These are phyloP conservation scores for Eubucco bourcierii DNA, from an alignment of 2,113 vertebrate species.

Conservation along the genomic window DNA sequence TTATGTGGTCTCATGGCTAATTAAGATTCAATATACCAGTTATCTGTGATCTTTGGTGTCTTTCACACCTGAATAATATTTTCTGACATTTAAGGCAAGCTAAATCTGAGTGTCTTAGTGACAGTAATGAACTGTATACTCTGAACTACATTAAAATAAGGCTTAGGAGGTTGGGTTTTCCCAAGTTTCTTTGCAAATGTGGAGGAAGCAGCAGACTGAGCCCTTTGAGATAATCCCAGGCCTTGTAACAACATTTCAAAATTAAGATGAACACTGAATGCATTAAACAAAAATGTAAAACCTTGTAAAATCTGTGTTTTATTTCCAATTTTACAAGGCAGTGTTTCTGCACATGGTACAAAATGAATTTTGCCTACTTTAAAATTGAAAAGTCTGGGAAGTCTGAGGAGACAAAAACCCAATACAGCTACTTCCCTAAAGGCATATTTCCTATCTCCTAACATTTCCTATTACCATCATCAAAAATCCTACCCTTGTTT, in stretches of 20 bases:
- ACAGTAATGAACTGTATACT: conserved; percentile 58
- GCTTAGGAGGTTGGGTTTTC: conserved; percentile 2
- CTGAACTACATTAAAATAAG: conserved; percentile 50
- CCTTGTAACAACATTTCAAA: background rate
- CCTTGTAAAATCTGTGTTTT: background rate
- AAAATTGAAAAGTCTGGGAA: background rate
- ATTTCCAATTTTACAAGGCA: background rate
- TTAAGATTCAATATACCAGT: conserved; percentile 69
- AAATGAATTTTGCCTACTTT: background rate
- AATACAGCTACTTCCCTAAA: background rate
- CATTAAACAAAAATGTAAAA: background rate
- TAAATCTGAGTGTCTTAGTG: conserved; percentile 18
- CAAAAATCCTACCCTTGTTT: background rate
- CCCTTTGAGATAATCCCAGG: background rate
- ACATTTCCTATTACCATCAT: background rate
- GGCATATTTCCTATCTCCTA: background rate
- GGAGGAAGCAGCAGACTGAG: background rate
- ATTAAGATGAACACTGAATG: background rate
- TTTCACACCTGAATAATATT: conserved; percentile 68
- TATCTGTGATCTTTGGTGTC: conserved; percentile 70
- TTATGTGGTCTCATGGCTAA: conserved; percentile 59
- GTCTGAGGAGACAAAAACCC: background rate
- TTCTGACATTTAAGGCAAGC: conserved; percentile 75
- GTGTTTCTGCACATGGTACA: background rate
- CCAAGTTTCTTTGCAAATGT: background rate